These are phyloP conservation scores for Sandelia bainsii DNA, from an alignment of 2,797 vertebrate species.

Conservation along the genomic window DNA sequence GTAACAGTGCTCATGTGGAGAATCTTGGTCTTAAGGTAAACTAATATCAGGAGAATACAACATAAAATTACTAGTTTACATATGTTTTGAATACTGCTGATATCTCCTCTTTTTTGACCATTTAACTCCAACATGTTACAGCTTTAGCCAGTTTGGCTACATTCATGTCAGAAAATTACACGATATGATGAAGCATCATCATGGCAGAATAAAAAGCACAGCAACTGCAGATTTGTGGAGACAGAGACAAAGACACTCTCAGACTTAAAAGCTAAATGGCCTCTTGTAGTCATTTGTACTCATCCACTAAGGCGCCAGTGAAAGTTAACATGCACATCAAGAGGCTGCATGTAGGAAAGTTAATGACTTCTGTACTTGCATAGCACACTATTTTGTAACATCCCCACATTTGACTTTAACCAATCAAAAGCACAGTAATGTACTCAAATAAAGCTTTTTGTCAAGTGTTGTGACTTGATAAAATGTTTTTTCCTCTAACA, in stretches of 20 bases:
- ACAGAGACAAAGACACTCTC: slow-evolving; percentile 37
- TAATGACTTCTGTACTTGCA: slow-evolving; percentile 18
- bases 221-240: slow-evolving; percentile 16
- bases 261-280: slow-evolving; percentile 55
- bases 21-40: background rate
- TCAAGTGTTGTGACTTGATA: background rate
- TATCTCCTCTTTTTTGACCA: background rate
- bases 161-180: slow-evolving; percentile 16
- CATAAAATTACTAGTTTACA: background rate
- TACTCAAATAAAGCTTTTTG: background rate
- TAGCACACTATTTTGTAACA: slow-evolving; percentile 20
- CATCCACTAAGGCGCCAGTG: slow-evolving; percentile 24
- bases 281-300: slow-evolving; percentile 40
- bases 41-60: background rate
- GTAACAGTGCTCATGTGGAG: background rate
- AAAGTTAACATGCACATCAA: slow-evolving; percentile 33
- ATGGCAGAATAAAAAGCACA: slow-evolving; percentile 2
- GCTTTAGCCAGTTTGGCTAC: slow-evolving; percentile 8
- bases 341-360: slow-evolving; percentile 24
- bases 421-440: background rate
- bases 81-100: background rate
- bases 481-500: background rate
- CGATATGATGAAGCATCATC: background rate
- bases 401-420: background rate
- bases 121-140: background rate